Conservation (phyloP, 2,888 invertebrate genomes). For the Pseudococcus longispinus region DNA sequence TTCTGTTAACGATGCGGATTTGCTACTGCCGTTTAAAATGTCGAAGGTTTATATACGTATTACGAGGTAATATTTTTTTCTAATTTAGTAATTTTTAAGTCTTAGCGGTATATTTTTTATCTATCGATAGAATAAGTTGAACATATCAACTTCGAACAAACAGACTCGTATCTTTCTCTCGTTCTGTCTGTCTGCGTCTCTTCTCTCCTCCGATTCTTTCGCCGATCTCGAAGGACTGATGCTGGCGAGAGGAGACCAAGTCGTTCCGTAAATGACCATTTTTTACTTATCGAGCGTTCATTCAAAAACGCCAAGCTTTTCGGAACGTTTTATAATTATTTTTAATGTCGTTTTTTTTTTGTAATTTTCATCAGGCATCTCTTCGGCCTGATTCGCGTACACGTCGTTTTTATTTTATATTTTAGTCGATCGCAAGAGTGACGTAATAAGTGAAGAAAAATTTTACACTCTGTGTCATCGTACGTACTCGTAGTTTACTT, state of each 20-base stretch:
- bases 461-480: background rate
- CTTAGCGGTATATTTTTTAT: background rate
- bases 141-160: constrained; percentile 20
- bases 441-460: background rate
- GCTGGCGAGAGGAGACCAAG: background rate
- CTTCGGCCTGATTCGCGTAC: background rate
- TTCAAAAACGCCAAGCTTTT: background rate
- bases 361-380: background rate
- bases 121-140: background rate
- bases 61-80: constrained; percentile 8
- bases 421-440: background rate
- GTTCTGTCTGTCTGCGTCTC: background rate
- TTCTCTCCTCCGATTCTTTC: background rate
- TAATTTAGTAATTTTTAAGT: background rate
- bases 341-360: background rate
- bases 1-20: constrained; percentile 18
- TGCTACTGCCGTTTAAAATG: constrained; percentile 20
- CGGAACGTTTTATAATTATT: constrained; percentile 12
- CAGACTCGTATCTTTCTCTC: background rate
- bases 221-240: background rate
- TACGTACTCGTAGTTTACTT: background rate
- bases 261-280: constrained; percentile 17
- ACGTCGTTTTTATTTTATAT: background rate
- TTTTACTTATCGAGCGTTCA: background rate
- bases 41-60: constrained; percentile 12